Conservation (phyloP, 2,113 vertebrate genomes). For the Halcyon senegalensis region DNA sequence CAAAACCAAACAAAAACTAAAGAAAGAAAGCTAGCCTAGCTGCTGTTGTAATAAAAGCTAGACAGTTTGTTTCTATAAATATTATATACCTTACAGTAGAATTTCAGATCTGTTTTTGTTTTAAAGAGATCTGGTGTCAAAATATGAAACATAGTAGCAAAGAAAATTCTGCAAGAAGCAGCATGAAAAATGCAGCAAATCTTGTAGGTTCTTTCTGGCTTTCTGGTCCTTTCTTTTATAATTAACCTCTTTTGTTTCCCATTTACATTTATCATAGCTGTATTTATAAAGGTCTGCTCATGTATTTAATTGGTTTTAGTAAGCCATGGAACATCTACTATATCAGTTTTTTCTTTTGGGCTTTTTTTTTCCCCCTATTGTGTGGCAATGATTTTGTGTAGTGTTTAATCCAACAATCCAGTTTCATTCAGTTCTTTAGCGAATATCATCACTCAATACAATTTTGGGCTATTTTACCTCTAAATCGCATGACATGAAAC, state of each 20-base stretch:
- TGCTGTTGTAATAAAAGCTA: background rate
- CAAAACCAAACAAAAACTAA: background rate
- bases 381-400: background rate
- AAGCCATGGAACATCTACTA: background rate
- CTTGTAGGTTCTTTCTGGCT: background rate
- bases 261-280: background rate
- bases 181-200: background rate
- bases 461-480: background rate
- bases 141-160: background rate
- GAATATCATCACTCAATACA: background rate
- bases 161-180: background rate
- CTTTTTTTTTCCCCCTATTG: rapidly evolving
- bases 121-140: background rate
- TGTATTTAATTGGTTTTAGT: background rate
- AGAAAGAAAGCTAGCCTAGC: background rate
- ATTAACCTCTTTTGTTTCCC: background rate
- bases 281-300: background rate
- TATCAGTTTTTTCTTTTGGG: background rate
- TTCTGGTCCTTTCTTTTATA: background rate
- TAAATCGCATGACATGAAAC: background rate
- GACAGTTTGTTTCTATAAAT: background rate
- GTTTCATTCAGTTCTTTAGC: background rate
- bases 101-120: background rate
- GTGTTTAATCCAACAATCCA: background rate
- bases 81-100: background rate